These are phyloP conservation scores for Ornithoptera alexandrae DNA, from an alignment of 2,888 invertebrate genomes.

Conservation along the genomic window DNA sequence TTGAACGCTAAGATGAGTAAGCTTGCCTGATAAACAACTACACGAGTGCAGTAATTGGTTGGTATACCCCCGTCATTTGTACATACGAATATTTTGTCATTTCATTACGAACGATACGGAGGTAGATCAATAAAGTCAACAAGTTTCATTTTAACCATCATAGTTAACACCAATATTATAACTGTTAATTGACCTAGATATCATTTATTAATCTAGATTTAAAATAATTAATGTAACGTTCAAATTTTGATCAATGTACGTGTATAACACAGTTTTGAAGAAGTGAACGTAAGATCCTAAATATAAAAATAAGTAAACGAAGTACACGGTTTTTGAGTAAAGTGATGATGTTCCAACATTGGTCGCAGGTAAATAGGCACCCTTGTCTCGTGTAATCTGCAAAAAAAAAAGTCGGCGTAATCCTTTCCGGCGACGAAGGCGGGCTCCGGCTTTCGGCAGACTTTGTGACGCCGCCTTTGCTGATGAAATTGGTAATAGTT, in stretches of 20 bases:
- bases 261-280: background rate
- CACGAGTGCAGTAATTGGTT: conserved; percentile 68
- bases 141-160: background rate
- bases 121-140: conserved; percentile 4
- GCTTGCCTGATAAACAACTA: conserved; percentile 73
- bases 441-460: conserved; percentile 63
- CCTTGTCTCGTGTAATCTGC: conserved; percentile 60
- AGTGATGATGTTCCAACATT: conserved; percentile 31
- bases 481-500: conserved; percentile 64
- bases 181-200: no score
- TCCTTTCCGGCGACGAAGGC: conserved; percentile 66
- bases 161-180: no score
- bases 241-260: background rate
- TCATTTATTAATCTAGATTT: no score
- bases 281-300: conserved; percentile 11
- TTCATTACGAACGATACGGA: conserved; percentile 37
- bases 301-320: conserved; percentile 20
- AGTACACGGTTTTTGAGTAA: conserved; percentile 24
- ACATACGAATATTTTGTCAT: conserved; percentile 49
- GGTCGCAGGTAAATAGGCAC: conserved; percentile 51
- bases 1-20: conserved; percentile 75
- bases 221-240: conserved; percentile 1
- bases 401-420: conserved; percentile 71
- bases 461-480: conserved; percentile 68
- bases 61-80: conserved; percentile 57